Percentiles rank a stretch among this genome's conserved stretches.
These are phyloP conservation scores for Choristoneura rosaceana DNA, from an alignment of 2,888 invertebrate genomes.

Conservation along the genomic window DNA sequence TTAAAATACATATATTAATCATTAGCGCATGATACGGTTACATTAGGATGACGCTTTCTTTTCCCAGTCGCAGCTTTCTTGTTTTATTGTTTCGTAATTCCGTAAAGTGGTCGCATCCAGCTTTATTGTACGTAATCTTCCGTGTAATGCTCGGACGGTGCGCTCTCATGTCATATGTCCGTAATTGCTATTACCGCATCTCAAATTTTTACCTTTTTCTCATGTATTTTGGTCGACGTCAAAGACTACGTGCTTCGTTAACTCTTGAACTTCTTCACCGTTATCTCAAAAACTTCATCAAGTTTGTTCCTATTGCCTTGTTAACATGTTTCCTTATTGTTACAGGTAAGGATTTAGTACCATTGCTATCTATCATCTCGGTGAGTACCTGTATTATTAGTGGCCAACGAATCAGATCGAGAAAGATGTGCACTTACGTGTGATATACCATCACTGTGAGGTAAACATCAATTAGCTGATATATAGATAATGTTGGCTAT, in stretches of 20 bases:
- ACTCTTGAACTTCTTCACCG: conserved; percentile 60
- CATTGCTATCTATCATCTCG: conserved; percentile 47
- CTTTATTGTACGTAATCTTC: conserved; percentile 71
- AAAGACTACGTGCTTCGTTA: conserved; percentile 60
- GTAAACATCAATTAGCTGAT: conserved; percentile 83
- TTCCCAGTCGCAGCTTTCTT: conserved; percentile 73
- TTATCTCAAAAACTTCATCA: conserved; percentile 25
- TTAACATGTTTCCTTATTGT: conserved; percentile 58
- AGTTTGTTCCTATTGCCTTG: conserved; percentile 26
- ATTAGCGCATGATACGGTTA: conserved; percentile 62
- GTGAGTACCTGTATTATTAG: conserved; percentile 57
- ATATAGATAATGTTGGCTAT: conserved; percentile 79
- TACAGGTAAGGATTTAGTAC: conserved; percentile 71
- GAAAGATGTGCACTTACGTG: conserved; percentile 39
- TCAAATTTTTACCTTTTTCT: conserved; percentile 63
- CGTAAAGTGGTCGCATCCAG: conserved; percentile 62
- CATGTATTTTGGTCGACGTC: conserved; percentile 48
- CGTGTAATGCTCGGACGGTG: conserved; percentile 65
- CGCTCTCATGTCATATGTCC: conserved; percentile 68
- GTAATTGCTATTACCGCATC: conserved; percentile 73
- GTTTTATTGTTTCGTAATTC: conserved; percentile 78
- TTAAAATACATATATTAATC: conserved; percentile 47
- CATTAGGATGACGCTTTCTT: conserved; percentile 70
- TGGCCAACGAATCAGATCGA: conserved; percentile 43
- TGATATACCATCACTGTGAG: conserved; percentile 61